Conservation (phyloP, 1,140 invertebrate genomes). For the Cardiocondyla obscurior region DNA sequence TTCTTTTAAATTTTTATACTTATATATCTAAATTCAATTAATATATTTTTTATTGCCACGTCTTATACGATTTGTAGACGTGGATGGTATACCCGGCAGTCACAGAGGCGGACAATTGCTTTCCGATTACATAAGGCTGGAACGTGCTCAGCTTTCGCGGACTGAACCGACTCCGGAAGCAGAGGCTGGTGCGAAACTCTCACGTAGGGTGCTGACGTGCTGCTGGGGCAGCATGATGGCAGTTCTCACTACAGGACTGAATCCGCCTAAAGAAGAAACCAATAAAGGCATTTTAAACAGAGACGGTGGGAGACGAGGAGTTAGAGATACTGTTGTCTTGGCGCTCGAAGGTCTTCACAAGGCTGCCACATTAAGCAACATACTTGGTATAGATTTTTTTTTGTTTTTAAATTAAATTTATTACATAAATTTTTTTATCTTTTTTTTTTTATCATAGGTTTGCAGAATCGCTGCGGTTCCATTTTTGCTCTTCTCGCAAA, state of each 20-base stretch:
- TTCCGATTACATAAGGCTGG: conserved; percentile 92
- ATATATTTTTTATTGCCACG: neutral
- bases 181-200: conserved; percentile 88
- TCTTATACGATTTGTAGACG: conserved; percentile 86
- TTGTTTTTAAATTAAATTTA: neutral
- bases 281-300: conserved; percentile 80
- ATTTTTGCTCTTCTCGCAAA: conserved; percentile 91
- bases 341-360: conserved; percentile 94
- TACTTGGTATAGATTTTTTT: conserved; percentile 82
- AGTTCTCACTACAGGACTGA: conserved; percentile 91
- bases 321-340: conserved; percentile 90
- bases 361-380: conserved; percentile 90
- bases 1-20: no score
- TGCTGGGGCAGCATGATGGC: conserved; percentile 96
- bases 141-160: conserved; percentile 87
- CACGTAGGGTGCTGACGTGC: conserved; percentile 91
- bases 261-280: conserved; percentile 81
- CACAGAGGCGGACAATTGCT: conserved; percentile 89
- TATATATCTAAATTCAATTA: neutral
- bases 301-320: conserved; percentile 85
- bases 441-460: conserved; percentile 79
- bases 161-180: conserved; percentile 88
- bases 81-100: conserved; percentile 91
- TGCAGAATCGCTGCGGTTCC: conserved; percentile 93
- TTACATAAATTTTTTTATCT: neutral